Evolutionary conservation across 2,113 vertebrate genomes (phyloP).

Genomic region (Ophthalmotilapia sp.): DNA sequence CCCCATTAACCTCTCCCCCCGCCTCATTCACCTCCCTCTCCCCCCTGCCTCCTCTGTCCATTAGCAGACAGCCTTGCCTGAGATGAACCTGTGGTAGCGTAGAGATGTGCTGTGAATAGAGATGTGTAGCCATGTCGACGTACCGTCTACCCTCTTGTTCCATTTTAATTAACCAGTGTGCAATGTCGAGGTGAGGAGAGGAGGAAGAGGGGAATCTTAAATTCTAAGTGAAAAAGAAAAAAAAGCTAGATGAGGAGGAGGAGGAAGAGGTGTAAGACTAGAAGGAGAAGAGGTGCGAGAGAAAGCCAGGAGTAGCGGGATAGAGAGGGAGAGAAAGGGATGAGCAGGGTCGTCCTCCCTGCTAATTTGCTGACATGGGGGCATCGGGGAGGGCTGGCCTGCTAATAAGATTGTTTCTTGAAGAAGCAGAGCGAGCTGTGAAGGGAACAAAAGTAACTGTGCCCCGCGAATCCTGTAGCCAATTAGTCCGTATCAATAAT

Average conservation of each 20-base stretch:
- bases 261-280: background rate
- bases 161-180: slow-evolving; percentile 55
- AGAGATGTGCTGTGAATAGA: slow-evolving; percentile 11
- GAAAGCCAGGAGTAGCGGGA: background rate
- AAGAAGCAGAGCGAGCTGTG: slow-evolving; percentile 81
- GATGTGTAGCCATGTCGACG: background rate
- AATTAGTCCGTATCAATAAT: slow-evolving; percentile 98
- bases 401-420: slow-evolving; percentile 79
- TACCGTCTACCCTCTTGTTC: slow-evolving; percentile 8
- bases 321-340: background rate
- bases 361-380: slow-evolving; percentile 82
- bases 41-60: background rate
- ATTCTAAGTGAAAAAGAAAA: slow-evolving; percentile 34
- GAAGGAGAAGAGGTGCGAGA: background rate
- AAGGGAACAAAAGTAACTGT: slow-evolving; percentile 88
- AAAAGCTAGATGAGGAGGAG: background rate
- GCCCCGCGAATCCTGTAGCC: slow-evolving; percentile 91
- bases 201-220: slow-evolving; percentile 39
- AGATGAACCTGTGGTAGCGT: background rate
- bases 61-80: slow-evolving; percentile 8
- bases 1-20: slow-evolving; percentile 26
- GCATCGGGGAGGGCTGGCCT: slow-evolving; percentile 63
- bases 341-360: slow-evolving; percentile 58
- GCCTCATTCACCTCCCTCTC: background rate
- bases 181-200: slow-evolving; percentile 39